These are phyloP conservation scores for Taenioides sp. DNA, from an alignment of 2,797 vertebrate species.

Conservation along the genomic window DNA sequence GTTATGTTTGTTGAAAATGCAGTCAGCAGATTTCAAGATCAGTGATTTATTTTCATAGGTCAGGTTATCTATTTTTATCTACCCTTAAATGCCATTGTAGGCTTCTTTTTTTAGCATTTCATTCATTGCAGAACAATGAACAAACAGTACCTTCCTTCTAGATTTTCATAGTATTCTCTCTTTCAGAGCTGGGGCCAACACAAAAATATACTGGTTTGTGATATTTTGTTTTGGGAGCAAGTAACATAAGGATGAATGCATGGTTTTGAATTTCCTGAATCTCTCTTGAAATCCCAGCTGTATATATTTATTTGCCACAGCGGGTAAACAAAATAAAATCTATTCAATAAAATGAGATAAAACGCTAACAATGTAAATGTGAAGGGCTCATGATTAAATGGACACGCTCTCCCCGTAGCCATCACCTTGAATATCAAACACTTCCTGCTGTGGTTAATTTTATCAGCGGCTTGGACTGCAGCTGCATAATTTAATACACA, in stretches of 20 bases:
- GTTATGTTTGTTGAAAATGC: no score
- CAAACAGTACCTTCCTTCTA: no score
- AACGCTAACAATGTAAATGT: conserved; percentile 1
- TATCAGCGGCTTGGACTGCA: conserved; percentile 24
- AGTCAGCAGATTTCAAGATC: not conserved
- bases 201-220: no score
- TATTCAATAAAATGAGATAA: not conserved
- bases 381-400: conserved; percentile 22
- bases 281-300: not conserved
- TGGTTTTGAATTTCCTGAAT: no score
- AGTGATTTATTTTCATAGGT: not conserved
- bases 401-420: conserved; percentile 27
- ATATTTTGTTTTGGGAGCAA: no score
- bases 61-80: not conserved
- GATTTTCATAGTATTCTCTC: no score
- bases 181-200: no score
- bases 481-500: conserved; percentile 34
- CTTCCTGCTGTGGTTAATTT: conserved; percentile 34
- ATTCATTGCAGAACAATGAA: not conserved
- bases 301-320: not conserved
- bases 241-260: no score
- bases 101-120: not conserved
- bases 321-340: not conserved
- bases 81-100: not conserved
- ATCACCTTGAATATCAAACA: conserved; percentile 51